These are phyloP conservation scores for Acrobasis repandana DNA, from an alignment of 2,888 invertebrate genomes.

Conservation along the genomic window DNA sequence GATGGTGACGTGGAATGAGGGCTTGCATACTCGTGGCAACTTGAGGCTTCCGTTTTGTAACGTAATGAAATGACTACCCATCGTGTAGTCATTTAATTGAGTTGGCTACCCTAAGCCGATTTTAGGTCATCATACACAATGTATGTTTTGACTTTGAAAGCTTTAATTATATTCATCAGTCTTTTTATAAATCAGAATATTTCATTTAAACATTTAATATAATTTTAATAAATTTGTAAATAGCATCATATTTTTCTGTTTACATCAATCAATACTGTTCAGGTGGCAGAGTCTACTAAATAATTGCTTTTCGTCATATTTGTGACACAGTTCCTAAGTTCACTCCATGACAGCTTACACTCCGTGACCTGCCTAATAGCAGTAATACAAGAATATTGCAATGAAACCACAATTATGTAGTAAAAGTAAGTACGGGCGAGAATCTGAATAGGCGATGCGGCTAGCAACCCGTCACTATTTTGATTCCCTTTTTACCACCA, in stretches of 20 bases:
- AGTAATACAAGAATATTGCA: too few species aligned
- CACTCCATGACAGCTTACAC: too few species aligned
- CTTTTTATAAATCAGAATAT: too few species aligned
- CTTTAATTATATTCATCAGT: not conserved
- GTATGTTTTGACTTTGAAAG: not conserved
- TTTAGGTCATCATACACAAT: not conserved
- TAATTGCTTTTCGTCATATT: not conserved
- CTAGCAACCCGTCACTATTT: too few species aligned
- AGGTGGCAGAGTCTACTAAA: not conserved
- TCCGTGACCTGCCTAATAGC: too few species aligned
- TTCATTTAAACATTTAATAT: not conserved
- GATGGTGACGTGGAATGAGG: slow-evolving; percentile 6
- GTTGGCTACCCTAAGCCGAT: not conserved
- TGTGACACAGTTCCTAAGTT: not conserved
- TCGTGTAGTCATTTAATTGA: too few species aligned
- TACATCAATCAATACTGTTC: not conserved
- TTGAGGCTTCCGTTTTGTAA: slow-evolving; percentile 26
- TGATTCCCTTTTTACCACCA: too few species aligned
- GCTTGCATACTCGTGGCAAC: slow-evolving; percentile 19
- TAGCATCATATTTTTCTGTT: too few species aligned
- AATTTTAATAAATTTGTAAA: not conserved
- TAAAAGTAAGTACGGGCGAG: too few species aligned
- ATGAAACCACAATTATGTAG: too few species aligned
- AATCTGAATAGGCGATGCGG: too few species aligned
- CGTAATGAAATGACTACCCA: too few species aligned